Evolutionary conservation across 2,113 vertebrate species (phyloP), one percentile per base, ranked within the genome.

Genomic region (Melanerpes formicivorus): DNA sequence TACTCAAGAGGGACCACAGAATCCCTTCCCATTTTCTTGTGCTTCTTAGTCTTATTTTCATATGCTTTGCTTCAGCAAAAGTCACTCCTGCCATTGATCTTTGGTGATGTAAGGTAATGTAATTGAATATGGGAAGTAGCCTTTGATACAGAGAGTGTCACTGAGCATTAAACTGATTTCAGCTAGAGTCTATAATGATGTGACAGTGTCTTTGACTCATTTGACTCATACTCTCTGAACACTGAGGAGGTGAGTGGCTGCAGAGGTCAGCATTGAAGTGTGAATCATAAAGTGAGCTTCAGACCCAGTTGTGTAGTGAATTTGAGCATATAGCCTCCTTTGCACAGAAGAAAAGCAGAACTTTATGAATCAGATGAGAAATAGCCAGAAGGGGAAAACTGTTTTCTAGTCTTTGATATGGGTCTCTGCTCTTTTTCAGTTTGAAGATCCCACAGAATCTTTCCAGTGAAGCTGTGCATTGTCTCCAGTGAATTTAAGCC

Each of bases 271-370:
- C 56, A 54, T 40, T 6, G 8, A 95, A 74, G 66, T 64, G n/a
- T 91, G 88, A 95, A 76, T 83, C 95, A 95, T 37, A 75, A 90
- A 93, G 90, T 18, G 73, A 62, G 40, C 88, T 94, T 93, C 88
- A 78, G 76, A 75, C 37, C 67, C 54, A 11, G 62, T 60, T 85
- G 55, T 44, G 56, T 67, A 91, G 93, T 55, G 79, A 87, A 91
- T 65, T 56, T 17, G 13, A 94, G 75, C 60, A 19, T 14, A 60
- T 4, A 84, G 9, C 22, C 60, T 83, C n/a, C 48, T 84, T 86
- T 18, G 37, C 69, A 81, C 17, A 72, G 83, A 86, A 90, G 88
- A 60, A 90, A 91, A 88, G 65, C 48, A 93, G 82, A 88, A 62
- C 37, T 77, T 87, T 34, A 16, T 25, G 30, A 74, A 91, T 72